These are phyloP conservation scores for Agriotes lineatus DNA, from an alignment of 2,888 invertebrate species.

Conservation along the genomic window DNA sequence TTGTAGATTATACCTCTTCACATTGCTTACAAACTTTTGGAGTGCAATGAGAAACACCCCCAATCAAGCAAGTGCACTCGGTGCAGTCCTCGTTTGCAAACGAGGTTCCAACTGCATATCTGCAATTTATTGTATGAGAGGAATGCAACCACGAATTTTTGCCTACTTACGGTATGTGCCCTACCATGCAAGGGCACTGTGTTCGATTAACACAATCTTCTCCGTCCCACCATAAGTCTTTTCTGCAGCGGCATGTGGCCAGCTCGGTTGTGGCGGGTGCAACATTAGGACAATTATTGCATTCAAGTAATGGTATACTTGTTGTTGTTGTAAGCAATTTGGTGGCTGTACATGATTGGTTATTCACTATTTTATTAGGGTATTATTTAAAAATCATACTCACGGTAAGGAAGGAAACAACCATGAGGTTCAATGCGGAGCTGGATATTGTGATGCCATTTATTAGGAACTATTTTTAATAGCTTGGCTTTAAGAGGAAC, in stretches of 20 bases:
- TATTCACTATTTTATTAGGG: no score
- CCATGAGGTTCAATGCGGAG: constrained; percentile 83
- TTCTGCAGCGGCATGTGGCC: constrained; percentile 69
- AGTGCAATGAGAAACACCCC: constrained; percentile 78
- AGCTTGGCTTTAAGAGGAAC: constrained; percentile 80
- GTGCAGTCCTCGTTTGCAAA: constrained; percentile 82
- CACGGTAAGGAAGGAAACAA: constrained; percentile 81
- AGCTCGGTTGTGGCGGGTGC: background rate
- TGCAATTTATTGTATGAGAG: constrained; percentile 57
- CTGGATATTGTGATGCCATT: constrained; percentile 81
- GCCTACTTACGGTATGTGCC: constrained; percentile 74
- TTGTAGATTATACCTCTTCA: constrained; percentile 66
- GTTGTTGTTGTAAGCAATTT: no score
- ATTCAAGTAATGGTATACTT: no score
- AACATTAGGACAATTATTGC: constrained; percentile 72
- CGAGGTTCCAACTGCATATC: constrained; percentile 78
- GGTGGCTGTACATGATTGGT: no score
- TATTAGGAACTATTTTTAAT: constrained; percentile 78
- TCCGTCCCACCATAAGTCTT: constrained; percentile 79
- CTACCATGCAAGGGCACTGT: constrained; percentile 84
- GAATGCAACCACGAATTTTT: no score
- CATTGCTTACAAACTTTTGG: constrained; percentile 79
- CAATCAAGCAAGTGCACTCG: constrained; percentile 83
- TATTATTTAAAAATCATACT: no score
- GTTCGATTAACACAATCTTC: constrained; percentile 76